Evolutionary conservation across 2,888 invertebrate genomes (phyloP).

Genomic region (Heliconius erato): DNA sequence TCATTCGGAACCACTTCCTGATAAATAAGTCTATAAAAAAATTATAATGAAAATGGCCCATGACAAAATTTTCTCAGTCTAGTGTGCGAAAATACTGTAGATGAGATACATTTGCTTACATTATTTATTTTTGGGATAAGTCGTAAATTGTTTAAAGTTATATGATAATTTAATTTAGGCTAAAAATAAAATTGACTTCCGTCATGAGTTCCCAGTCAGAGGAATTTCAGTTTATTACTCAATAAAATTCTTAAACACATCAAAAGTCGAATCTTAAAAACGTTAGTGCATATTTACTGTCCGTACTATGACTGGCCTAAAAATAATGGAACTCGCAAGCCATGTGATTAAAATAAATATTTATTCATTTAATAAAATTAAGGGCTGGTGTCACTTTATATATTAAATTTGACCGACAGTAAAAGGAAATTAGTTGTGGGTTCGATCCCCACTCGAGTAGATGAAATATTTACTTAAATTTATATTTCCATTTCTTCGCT

Average conservation of each 20-base stretch:
- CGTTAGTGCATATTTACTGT: conserved; percentile 37
- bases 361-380: neutral
- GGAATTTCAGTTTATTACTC: conserved; percentile 54
- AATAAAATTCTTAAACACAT: conserved; percentile 51
- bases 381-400: neutral
- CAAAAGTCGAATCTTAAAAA: conserved; percentile 47
- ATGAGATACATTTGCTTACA: conserved; percentile 4
- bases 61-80: neutral
- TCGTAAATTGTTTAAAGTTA: conserved; percentile 40
- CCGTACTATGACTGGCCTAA: conserved; percentile 12
- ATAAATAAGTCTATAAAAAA: neutral
- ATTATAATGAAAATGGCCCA: neutral
- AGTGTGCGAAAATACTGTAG: neutral
- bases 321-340: neutral
- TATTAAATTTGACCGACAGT: neutral
- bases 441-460: too few relatives aligned
- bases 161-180: conserved; percentile 42
- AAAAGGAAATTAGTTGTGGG: too few relatives aligned
- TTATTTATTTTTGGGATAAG: neutral
- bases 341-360: neutral
- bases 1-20: neutral
- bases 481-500: too few relatives aligned
- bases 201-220: conserved; percentile 44
- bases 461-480: too few relatives aligned
- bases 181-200: conserved; percentile 55